Evolutionary conservation across 2,797 vertebrate genomes (phyloP).

Genomic region (Pagetopsis macropterus): DNA sequence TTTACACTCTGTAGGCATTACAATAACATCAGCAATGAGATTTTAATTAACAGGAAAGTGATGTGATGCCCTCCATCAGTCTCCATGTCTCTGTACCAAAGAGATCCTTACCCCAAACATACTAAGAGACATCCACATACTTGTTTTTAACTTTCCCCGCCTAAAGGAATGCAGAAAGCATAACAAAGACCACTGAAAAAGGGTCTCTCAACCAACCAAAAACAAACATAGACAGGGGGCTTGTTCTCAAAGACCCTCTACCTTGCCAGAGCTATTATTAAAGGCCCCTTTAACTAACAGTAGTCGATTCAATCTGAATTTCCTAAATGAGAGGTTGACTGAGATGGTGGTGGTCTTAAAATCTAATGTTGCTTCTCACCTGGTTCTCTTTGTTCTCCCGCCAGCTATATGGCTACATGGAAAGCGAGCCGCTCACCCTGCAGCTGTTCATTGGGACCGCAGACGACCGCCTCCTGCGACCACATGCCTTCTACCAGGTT

Average conservation of each 20-base stretch:
- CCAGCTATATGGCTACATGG: slow-evolving; percentile 98
- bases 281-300: slow-evolving; percentile 64
- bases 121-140: slow-evolving; percentile 50
- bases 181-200: slow-evolving; percentile 38
- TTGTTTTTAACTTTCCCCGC: slow-evolving; percentile 24
- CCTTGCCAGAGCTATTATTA: slow-evolving; percentile 61
- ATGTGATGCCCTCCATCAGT: slow-evolving; percentile 43
- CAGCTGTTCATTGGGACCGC: slow-evolving; percentile 99
- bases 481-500: slow-evolving; percentile 99
- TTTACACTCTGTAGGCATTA: slow-evolving; percentile 42
- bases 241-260: slow-evolving; percentile 34
- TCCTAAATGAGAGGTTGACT: slow-evolving; percentile 76
- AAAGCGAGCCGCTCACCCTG: slow-evolving; percentile 95
- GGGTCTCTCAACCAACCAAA: slow-evolving; percentile 52
- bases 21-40: slow-evolving; percentile 36
- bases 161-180: slow-evolving; percentile 43
- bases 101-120: slow-evolving; percentile 48
- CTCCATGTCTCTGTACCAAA: slow-evolving; percentile 20
- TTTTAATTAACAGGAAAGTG: slow-evolving; percentile 67
- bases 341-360: slow-evolving; percentile 70
- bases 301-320: slow-evolving; percentile 74
- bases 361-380: slow-evolving; percentile 75
- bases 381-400: slow-evolving; percentile 84
- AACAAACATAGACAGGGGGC: slow-evolving; percentile 55
- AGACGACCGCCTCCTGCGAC: slow-evolving; percentile 97